Evolutionary conservation across 2,888 invertebrate species (phyloP).

Genomic region (Eupithecia tripunctaria): DNA sequence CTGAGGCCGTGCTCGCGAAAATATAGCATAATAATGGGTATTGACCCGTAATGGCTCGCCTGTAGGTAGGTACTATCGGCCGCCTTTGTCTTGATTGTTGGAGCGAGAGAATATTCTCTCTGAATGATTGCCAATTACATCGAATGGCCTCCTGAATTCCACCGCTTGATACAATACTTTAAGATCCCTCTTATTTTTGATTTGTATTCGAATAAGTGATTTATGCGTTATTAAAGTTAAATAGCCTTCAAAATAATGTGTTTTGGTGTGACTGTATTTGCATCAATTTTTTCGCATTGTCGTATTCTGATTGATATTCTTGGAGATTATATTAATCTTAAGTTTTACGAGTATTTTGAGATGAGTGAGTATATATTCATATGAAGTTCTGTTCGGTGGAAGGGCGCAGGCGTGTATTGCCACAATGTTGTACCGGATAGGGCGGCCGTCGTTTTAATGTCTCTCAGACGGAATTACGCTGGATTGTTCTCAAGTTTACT

Average conservation of each 20-base stretch:
- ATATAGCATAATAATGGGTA: constrained; percentile 85
- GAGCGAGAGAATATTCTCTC: constrained; percentile 79
- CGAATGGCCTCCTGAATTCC: constrained; percentile 81
- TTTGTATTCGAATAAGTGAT: constrained; percentile 78
- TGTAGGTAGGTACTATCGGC: constrained; percentile 83
- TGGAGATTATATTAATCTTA: constrained; percentile 37
- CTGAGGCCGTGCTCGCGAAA: constrained; percentile 82
- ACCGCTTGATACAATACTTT: constrained; percentile 73
- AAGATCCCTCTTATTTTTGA: constrained; percentile 69
- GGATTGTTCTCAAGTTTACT: constrained; percentile 84
- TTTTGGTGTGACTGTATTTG: constrained; percentile 47
- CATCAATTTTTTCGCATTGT: constrained; percentile 35
- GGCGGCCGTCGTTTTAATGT: constrained; percentile 84
- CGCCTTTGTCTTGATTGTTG: constrained; percentile 83
- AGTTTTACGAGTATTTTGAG: constrained; percentile 37
- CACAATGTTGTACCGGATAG: constrained; percentile 84
- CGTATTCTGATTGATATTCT: constrained; percentile 38
- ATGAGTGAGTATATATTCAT: constrained; percentile 36
- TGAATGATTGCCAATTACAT: constrained; percentile 84
- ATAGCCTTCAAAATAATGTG: constrained; percentile 54
- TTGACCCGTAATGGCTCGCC: constrained; percentile 83
- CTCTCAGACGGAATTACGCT: constrained; percentile 83
- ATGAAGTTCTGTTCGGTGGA: constrained; percentile 49
- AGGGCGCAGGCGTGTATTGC: constrained; percentile 52
- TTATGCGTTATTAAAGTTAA: constrained; percentile 74